Percentiles rank a stretch among this genome's conserved stretches.
Conservation (phyloP, 2,888 invertebrate genomes). For the Hololepta plana region DNA sequence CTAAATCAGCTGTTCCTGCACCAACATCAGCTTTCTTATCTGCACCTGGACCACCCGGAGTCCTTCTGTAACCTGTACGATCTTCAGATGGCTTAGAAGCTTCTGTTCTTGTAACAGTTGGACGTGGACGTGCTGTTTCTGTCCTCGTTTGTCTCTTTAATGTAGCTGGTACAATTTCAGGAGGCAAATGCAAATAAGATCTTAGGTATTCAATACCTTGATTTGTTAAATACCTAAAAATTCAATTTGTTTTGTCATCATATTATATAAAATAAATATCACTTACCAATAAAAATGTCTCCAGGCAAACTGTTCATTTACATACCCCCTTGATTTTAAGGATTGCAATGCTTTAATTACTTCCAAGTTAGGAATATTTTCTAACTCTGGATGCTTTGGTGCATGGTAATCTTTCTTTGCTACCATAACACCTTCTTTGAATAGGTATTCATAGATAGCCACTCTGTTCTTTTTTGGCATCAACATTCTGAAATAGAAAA, state of each 20-base stretch:
- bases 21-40: constrained; percentile 97
- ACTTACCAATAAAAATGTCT: constrained; percentile 93
- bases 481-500: constrained; percentile 70
- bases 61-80: constrained; percentile 65
- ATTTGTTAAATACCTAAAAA: constrained; percentile 73
- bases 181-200: constrained; percentile 87
- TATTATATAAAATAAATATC: neutral
- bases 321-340: constrained; percentile 88
- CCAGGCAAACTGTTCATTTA: constrained; percentile 99
- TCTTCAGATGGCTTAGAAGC: constrained; percentile 62
- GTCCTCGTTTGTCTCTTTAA: constrained; percentile 79
- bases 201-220: constrained; percentile 95
- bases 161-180: constrained; percentile 97
- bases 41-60: constrained; percentile 37
- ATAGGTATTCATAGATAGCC: constrained; percentile 92
- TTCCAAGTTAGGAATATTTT: constrained; percentile 89
- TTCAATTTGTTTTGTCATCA: neutral
- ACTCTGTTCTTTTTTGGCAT: constrained; percentile 98
- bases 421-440: constrained; percentile 98
- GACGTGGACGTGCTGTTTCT: constrained; percentile 68
- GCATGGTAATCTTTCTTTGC: constrained; percentile 98
- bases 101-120: constrained; percentile 47
- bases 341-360: constrained; percentile 97
- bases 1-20: constrained; percentile 80
- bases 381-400: constrained; percentile 93